These are phyloP conservation scores for Aphelinus certus DNA, from an alignment of 1,140 invertebrate genomes.

Conservation along the genomic window DNA sequence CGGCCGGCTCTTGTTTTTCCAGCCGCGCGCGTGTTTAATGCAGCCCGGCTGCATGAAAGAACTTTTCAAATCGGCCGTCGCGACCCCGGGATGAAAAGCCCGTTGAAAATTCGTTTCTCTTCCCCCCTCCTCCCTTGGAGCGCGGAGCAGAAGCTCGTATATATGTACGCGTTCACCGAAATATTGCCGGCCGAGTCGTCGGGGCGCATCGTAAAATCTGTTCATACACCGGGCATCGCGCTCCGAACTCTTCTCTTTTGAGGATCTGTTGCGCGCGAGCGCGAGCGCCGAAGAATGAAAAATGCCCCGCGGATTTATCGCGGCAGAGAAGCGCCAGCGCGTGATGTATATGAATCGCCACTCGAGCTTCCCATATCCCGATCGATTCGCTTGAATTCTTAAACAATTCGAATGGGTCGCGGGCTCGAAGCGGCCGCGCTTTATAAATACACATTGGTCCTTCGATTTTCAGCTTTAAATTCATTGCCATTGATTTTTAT, in stretches of 20 bases:
- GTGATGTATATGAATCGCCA: no score
- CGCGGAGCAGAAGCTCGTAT: no score
- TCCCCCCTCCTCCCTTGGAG: background rate
- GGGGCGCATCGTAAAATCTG: constrained; percentile 31
- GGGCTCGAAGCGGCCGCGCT: no score
- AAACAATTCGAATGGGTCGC: no score
- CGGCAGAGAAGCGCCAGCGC: no score
- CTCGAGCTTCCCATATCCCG: no score
- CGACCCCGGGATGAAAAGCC: constrained; percentile 29
- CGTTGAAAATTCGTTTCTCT: constrained; percentile 25
- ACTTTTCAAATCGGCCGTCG: constrained; percentile 34
- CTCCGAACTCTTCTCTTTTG: constrained; percentile 1
- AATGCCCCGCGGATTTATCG: no score
- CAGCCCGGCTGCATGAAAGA: constrained; percentile 17
- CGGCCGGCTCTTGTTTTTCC: constrained; percentile 2
- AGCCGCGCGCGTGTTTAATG: constrained; percentile 20
- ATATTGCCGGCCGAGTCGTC: constrained; percentile 3
- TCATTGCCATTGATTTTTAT: no score
- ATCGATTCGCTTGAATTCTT: no score
- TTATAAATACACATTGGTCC: no score
- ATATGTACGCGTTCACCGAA: background rate
- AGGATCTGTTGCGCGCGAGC: background rate
- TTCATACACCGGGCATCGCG: constrained; percentile 6
- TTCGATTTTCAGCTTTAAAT: no score
- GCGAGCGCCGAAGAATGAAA: background rate